Evolutionary conservation across 2,888 invertebrate genomes (phyloP), one percentile per base, ranked within the genome.

Genomic region (Diadegma fenestrale): DNA sequence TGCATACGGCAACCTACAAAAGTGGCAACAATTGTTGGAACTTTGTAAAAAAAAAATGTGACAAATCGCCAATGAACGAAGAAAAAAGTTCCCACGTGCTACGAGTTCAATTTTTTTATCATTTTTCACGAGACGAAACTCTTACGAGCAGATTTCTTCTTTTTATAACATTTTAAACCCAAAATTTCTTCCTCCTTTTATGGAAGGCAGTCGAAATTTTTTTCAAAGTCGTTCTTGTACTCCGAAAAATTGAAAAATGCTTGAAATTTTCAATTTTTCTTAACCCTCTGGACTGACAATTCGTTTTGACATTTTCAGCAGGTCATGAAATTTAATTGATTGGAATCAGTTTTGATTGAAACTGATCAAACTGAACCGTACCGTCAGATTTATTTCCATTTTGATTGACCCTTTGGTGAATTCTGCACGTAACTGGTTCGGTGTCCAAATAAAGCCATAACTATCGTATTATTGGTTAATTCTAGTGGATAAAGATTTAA

Each of bases 401-500:
- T 26, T 4, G 12, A 41, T 19, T 12, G 1, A 41, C 12, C 37
- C 4, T 66, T 1, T 7, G 37, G 8, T 19, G n/a, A n/a, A 37
- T n/a, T n/a, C 12, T 17, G 37, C 19, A 4, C 10, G 41, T 43
- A 45, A 14, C 3, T 26, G 30, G 1, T 30, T 45, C 10, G 26
- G 30, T 19, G 43, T 19, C 2, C 66, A 33, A 78, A 82, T 73
- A 48, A 51, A 64, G 77, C 17, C 8, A 19, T 22, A 26, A 14
- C 5, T 14, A 26, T 43, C 6, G 8, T 41, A 37, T 43, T 14
- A 43, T 41, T 4, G 14, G 26, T 37, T 37, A 69, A 71, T 54
- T 30, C 17, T 26, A 30, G 64, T 26, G 3, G 41, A 76, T 61
- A 33, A 45, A 41, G 51, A 82, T 75, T 76, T 80, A 76, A 72